Percentiles rank a stretch among this genome's conserved stretches.
phyloP scores from a whole-genome alignment of 2,888 invertebrate genomes.

The Gari tellinella region DNA sequence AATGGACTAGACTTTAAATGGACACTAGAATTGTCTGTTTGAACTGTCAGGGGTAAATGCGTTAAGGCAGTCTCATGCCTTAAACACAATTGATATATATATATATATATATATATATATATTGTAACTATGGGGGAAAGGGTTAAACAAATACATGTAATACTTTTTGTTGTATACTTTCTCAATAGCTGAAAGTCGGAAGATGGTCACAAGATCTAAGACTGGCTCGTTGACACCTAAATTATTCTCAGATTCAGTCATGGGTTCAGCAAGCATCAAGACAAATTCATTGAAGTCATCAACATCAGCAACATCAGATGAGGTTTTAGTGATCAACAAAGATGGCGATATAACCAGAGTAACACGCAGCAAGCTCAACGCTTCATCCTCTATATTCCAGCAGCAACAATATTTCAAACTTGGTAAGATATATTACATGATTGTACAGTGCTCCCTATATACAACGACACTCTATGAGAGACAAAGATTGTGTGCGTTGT shows the following conservation, averaged over 20 bases:
- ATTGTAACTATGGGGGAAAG: too few relatives aligned
- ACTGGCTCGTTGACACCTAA: constrained; percentile 89
- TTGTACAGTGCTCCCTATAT: too few relatives aligned
- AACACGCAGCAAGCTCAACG: constrained; percentile 71
- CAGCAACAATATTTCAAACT: constrained; percentile 76
- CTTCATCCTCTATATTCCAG: constrained; percentile 58
- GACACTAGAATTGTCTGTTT: too few relatives aligned
- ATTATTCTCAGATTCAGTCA: constrained; percentile 87
- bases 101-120: too few relatives aligned
- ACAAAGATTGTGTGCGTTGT: too few relatives aligned
- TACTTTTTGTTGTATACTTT: not conserved
- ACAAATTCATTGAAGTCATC: constrained; percentile 55
- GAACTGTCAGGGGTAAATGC: too few relatives aligned
- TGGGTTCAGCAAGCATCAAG: constrained; percentile 72
- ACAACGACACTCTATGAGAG: too few relatives aligned
- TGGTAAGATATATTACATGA: constrained; percentile 50
- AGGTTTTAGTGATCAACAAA: constrained; percentile 82
- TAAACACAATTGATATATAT: too few relatives aligned
- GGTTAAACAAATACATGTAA: too few relatives aligned
- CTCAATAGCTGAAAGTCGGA: constrained; percentile 4
- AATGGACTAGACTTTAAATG: too few relatives aligned
- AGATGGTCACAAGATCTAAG: constrained; percentile 90
- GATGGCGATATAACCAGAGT: constrained; percentile 83
- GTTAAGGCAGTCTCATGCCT: too few relatives aligned
- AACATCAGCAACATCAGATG: constrained; percentile 72